phyloP scores from a whole-genome alignment of 2,888 invertebrate species.

The Argyresthia albistria region DNA sequence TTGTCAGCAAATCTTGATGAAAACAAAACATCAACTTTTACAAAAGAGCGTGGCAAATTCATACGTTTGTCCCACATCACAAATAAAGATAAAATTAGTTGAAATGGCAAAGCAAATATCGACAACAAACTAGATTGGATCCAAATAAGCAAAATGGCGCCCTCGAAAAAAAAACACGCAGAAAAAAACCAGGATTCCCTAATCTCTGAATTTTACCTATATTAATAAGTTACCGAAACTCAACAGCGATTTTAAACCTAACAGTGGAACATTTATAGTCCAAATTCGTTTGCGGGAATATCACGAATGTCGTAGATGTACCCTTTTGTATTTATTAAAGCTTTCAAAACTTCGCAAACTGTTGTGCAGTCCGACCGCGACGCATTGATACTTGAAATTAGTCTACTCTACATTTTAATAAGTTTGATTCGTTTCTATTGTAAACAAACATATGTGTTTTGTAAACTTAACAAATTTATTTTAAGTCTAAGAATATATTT shows the following conservation, averaged over 20 bases:
- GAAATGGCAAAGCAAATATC: not conserved
- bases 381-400: slow-evolving; percentile 37
- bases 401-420: no score
- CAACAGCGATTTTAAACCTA: not conserved
- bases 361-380: slow-evolving; percentile 23
- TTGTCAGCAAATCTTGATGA: no score
- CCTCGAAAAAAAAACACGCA: slow-evolving; percentile 24
- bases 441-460: no score
- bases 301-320: slow-evolving; percentile 21
- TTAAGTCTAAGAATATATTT: not conserved
- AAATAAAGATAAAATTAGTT: no score
- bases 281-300: not conserved
- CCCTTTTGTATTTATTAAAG: slow-evolving; percentile 29
- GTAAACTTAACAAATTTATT: not conserved
- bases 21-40: no score
- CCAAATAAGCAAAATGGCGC: slow-evolving; percentile 4
- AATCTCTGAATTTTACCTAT: slow-evolving; percentile 59
- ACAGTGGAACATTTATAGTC: slow-evolving; percentile 12
- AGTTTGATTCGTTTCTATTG: no score
- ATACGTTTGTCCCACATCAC: no score
- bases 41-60: no score
- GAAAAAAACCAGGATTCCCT: slow-evolving; percentile 49
- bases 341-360: slow-evolving; percentile 54
- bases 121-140: not conserved
- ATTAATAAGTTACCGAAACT: slow-evolving; percentile 56